Conservation (phyloP, 2,888 invertebrate species). For the Notodonta ziczac region DNA sequence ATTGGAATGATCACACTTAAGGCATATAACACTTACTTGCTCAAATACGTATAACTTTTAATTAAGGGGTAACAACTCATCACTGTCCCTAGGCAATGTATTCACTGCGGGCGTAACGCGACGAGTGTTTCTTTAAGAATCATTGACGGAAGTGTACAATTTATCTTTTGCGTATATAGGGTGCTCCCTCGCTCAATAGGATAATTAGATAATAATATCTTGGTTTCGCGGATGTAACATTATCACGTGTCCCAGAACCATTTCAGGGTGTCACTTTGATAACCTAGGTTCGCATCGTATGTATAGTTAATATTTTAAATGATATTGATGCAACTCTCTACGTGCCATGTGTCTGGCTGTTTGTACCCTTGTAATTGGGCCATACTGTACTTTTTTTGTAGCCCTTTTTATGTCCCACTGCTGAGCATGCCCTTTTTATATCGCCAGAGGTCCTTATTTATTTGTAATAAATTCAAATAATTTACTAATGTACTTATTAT, state of each 20-base stretch:
- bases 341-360: background rate
- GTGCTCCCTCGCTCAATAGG: background rate
- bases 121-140: background rate
- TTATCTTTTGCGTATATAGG: background rate
- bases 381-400: too few species aligned
- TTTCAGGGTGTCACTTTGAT: conserved; percentile 26
- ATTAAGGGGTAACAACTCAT: too few species aligned
- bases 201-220: conserved; percentile 12
- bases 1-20: too few species aligned
- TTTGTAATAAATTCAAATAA: too few species aligned
- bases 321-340: background rate
- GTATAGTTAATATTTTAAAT: background rate
- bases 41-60: too few species aligned
- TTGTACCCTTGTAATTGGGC: too few species aligned
- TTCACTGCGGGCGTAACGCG: background rate
- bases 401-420: too few species aligned
- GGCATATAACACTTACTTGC: too few species aligned
- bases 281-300: conserved; percentile 17
- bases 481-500: too few species aligned
- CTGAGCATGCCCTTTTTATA: too few species aligned
- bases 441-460: too few species aligned
- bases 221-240: conserved; percentile 9
- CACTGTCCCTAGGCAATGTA: background rate
- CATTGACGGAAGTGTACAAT: background rate
- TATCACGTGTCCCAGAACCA: conserved; percentile 24